phyloP scores from a whole-genome alignment of 2,113 vertebrate genomes.

The Actenoides hombroni region DNA sequence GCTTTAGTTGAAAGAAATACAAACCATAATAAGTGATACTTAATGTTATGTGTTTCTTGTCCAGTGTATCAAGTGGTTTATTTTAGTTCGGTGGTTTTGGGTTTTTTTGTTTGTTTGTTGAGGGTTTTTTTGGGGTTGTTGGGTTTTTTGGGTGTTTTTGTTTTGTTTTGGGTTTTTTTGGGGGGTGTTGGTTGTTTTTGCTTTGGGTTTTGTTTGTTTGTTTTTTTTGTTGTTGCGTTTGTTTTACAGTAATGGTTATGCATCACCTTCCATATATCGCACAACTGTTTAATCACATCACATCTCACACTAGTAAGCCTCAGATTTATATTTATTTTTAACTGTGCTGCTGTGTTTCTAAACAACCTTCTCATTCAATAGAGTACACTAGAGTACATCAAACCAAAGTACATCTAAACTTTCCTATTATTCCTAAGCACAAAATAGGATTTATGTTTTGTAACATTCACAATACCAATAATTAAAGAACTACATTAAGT shows the following conservation, averaged over 20 bases:
- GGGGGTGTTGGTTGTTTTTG: no score
- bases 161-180: not conserved
- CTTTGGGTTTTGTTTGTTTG: no score
- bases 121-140: not conserved
- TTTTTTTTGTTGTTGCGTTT: not conserved
- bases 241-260: not conserved
- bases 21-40: not conserved
- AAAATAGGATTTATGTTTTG: not conserved
- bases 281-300: not conserved
- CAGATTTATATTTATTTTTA: not conserved
- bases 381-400: not conserved
- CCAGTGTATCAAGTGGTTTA: not conserved
- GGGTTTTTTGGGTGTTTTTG: no score
- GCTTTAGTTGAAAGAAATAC: not conserved
- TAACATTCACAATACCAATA: not conserved
- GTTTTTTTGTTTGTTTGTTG: not conserved
- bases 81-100: no score
- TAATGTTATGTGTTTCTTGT: not conserved
- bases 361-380: not conserved
- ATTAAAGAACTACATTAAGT: not conserved
- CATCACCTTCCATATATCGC: accelerated
- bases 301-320: not conserved
- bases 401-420: not conserved
- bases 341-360: not conserved
- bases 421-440: not conserved